Conservation (phyloP, 2,113 vertebrate genomes). For the Sialia sialis region DNA sequence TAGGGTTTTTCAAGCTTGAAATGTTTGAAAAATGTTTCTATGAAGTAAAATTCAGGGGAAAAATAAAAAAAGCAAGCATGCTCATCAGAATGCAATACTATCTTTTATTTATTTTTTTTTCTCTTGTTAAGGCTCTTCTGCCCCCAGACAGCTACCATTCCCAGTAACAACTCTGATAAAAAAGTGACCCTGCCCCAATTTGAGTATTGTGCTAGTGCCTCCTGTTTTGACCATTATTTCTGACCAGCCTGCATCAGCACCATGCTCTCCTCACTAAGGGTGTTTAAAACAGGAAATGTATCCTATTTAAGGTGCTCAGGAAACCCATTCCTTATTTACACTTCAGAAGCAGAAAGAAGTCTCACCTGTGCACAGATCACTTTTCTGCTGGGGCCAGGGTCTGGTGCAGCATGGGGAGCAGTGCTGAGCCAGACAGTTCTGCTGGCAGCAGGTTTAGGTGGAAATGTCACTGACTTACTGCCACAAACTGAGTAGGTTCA, state of each 20-base stretch:
- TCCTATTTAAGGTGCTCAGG: neutral
- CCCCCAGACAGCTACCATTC: neutral
- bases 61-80: neutral
- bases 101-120: neutral
- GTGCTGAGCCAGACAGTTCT: neutral
- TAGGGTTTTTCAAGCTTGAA: neutral
- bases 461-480: neutral
- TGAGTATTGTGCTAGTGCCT: neutral
- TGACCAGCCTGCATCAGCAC: neutral
- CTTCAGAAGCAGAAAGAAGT: neutral
- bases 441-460: neutral
- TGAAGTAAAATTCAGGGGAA: neutral
- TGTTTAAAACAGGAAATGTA: neutral
- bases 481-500: neutral
- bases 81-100: neutral
- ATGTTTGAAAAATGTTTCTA: neutral
- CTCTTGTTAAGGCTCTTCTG: neutral
- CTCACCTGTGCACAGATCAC: neutral
- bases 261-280: neutral
- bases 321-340: neutral
- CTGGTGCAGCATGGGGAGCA: neutral
- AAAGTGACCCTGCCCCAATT: neutral
- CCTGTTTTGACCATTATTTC: neutral
- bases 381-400: neutral
- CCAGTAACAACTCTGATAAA: neutral